Conservation (phyloP, 2,888 invertebrate genomes). For the Chrysopilus asiliformis region DNA sequence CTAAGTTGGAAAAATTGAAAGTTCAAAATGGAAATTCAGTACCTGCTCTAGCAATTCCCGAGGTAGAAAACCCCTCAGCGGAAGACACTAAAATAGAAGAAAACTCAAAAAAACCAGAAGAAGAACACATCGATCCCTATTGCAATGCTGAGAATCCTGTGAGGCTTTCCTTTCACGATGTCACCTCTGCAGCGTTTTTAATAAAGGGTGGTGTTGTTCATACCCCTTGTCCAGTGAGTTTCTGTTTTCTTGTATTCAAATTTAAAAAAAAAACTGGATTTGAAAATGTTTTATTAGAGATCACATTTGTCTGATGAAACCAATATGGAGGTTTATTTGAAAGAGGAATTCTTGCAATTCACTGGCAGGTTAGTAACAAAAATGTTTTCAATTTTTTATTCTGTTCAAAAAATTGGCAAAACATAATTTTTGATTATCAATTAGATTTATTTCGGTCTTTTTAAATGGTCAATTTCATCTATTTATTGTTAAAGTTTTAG, state of each 20-base stretch:
- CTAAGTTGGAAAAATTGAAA: not conserved
- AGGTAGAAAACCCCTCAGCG: too few species aligned
- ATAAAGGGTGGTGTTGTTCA: conserved; percentile 70
- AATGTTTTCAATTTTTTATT: too few species aligned
- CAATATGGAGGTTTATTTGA: conserved; percentile 80
- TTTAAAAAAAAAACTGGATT: conserved; percentile 1
- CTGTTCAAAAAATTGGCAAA: too few species aligned
- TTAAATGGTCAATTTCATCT: too few species aligned
- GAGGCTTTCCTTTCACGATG: conserved; percentile 66
- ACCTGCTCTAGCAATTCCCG: too few species aligned
- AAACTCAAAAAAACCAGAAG: too few species aligned
- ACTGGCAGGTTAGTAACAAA: conserved; percentile 73
- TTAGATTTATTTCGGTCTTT: too few species aligned
- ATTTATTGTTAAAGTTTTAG: too few species aligned
- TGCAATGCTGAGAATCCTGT: conserved; percentile 59
- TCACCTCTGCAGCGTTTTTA: conserved; percentile 78
- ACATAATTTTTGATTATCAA: too few species aligned
- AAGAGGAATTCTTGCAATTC: conserved; percentile 86
- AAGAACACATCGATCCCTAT: conserved; percentile 33
- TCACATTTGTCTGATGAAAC: conserved; percentile 66
- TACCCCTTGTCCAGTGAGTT: conserved; percentile 68
- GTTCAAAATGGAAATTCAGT: too few species aligned
- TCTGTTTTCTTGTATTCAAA: conserved; percentile 1
- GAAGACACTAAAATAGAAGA: conserved; percentile 5
- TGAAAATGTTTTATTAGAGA: conserved; percentile 40